Evolutionary conservation across 37 sponge, comb jelly and placozoan species (phyloP).

Genomic region (Oscarella lobularis): DNA sequence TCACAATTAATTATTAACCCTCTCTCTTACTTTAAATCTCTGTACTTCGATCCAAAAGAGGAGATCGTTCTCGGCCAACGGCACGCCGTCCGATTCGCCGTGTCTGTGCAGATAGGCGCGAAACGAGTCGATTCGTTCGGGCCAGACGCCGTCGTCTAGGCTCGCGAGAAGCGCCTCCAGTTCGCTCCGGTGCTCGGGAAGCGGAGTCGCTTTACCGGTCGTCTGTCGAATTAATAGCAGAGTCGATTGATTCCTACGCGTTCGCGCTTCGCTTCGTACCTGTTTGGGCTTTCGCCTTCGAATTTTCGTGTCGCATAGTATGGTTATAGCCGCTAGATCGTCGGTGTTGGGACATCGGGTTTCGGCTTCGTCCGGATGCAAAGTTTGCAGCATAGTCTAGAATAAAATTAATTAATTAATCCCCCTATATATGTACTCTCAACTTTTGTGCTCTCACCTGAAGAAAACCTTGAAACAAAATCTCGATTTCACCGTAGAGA

Average conservation of each 20-base stretch:
- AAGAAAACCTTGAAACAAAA: background rate
- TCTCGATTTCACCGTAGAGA: background rate
- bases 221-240: too few relatives aligned
- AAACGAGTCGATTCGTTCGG: background rate
- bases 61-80: background rate
- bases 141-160: background rate
- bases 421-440: too few relatives aligned
- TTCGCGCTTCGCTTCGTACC: too few relatives aligned
- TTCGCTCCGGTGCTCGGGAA: background rate
- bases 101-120: background rate
- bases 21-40: background rate
- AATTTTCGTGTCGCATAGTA: too few relatives aligned
- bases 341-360: too few relatives aligned
- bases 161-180: background rate
- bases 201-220: background rate
- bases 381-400: too few relatives aligned
- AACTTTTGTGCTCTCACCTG: too few relatives aligned
- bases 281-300: too few relatives aligned
- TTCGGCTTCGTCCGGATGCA: too few relatives aligned
- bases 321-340: too few relatives aligned
- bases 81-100: background rate
- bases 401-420: too few relatives aligned
- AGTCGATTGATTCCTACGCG: too few relatives aligned
- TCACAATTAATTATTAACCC: background rate
- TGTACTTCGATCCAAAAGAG: background rate